phyloP scores from a whole-genome alignment of 1,140 invertebrate species.

The Nebria ingens region DNA sequence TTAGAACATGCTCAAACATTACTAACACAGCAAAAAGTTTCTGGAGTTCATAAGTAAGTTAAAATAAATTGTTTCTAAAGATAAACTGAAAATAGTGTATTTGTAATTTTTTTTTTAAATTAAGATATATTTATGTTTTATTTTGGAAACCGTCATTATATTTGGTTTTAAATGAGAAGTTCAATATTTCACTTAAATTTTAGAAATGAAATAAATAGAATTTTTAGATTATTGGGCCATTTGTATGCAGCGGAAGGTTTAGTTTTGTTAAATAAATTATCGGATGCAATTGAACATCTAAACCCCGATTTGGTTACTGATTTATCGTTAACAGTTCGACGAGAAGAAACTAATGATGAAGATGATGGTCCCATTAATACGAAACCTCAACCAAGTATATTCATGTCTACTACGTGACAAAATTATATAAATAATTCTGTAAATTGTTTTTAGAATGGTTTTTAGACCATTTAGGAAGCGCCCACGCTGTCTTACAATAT shows the following conservation, averaged over 20 bases:
- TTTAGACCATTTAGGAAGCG: slow-evolving; percentile 52
- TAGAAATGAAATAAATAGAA: no score
- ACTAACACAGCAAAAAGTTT: slow-evolving; percentile 50
- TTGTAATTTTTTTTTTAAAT: slow-evolving; percentile 22
- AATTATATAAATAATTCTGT: slow-evolving; percentile 11
- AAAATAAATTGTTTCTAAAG: slow-evolving; percentile 3
- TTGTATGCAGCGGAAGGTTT: slow-evolving; percentile 83
- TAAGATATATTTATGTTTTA: not conserved
- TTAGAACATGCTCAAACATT: slow-evolving; percentile 64
- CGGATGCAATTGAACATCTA: slow-evolving; percentile 74
- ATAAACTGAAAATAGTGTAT: slow-evolving; percentile 23
- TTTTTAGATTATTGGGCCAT: slow-evolving; percentile 71
- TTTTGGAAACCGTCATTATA: not conserved
- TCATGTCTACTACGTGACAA: not conserved
- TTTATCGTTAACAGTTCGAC: slow-evolving; percentile 36
- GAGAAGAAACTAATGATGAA: slow-evolving; percentile 29
- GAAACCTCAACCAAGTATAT: slow-evolving; percentile 28
- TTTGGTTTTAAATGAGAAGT: slow-evolving; percentile 3
- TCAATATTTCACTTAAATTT: not conserved
- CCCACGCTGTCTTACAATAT: slow-evolving; percentile 60
- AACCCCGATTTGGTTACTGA: slow-evolving; percentile 66
- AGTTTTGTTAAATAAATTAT: slow-evolving; percentile 71
- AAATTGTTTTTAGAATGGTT: slow-evolving; percentile 48
- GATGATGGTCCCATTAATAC: slow-evolving; percentile 34
- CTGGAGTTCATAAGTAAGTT: slow-evolving; percentile 50